These are phyloP conservation scores for Neopelma chrysocephalum DNA, from an alignment of 2,797 vertebrate genomes.

Conservation along the genomic window DNA sequence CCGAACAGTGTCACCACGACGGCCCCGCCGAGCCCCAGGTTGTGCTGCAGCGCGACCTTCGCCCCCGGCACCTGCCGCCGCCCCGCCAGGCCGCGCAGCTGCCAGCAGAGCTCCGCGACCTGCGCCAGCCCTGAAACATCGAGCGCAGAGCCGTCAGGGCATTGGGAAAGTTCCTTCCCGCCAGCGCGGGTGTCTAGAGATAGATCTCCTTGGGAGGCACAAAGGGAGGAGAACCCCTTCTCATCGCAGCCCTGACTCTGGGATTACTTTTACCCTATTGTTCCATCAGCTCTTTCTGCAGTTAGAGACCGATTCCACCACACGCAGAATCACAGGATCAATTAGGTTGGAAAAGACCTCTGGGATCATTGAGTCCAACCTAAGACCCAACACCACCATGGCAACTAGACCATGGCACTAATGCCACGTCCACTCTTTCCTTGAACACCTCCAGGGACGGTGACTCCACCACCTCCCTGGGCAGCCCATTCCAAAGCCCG, in stretches of 20 bases:
- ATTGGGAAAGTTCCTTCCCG: no score
- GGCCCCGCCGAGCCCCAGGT: constrained; percentile 92
- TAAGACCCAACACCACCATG: neutral
- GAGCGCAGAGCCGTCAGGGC: constrained; percentile 40
- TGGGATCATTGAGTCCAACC: neutral
- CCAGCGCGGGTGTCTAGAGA: no score
- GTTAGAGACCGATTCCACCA: neutral
- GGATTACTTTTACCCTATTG: rapidly evolving
- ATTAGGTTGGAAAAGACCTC: neutral
- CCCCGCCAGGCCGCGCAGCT: constrained; percentile 90
- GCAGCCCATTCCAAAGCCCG: neutral
- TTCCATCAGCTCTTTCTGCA: neutral
- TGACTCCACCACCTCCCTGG: neutral
- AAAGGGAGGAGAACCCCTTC: neutral
- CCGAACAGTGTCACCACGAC: constrained; percentile 88
- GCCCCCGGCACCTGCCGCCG: constrained; percentile 89
- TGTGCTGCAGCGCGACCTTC: constrained; percentile 93
- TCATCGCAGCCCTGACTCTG: neutral
- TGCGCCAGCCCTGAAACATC: constrained; percentile 90
- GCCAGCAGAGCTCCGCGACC: constrained; percentile 97
- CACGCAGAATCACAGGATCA: no score
- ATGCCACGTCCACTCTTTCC: neutral
- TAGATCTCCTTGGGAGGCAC: neutral
- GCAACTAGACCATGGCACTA: neutral
- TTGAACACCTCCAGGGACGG: neutral